Evolutionary conservation across 2,888 invertebrate genomes (phyloP).

Genomic region (Dusona sp.): DNA sequence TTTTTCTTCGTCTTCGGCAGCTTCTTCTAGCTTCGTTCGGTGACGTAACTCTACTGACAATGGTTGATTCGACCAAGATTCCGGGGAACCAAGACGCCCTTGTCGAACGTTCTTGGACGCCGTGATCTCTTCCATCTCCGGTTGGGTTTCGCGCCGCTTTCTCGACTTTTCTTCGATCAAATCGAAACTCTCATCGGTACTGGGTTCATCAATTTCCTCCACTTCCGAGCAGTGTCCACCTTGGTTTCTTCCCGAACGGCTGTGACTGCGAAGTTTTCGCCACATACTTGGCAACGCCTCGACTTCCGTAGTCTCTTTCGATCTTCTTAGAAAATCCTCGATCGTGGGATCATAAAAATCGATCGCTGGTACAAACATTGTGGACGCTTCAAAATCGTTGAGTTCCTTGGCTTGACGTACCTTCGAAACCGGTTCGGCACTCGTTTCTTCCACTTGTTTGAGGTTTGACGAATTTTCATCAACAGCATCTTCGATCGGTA

Average conservation of each 20-base stretch:
- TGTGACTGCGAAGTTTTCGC: constrained; percentile 53
- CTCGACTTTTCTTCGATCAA: constrained; percentile 6
- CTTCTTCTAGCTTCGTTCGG: constrained; percentile 72
- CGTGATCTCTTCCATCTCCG: constrained; percentile 78
- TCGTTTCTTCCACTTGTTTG: neutral
- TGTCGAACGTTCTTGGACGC: constrained; percentile 77
- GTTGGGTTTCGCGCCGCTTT: constrained; percentile 68
- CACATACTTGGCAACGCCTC: constrained; percentile 67
- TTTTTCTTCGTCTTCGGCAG: constrained; percentile 66
- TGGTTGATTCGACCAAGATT: constrained; percentile 81
- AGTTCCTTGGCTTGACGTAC: constrained; percentile 53
- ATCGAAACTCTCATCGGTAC: constrained; percentile 1
- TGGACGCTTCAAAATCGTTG: constrained; percentile 63
- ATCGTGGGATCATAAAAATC: constrained; percentile 65
- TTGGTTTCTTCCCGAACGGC: constrained; percentile 53
- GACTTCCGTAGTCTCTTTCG: constrained; percentile 61
- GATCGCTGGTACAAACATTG: constrained; percentile 44
- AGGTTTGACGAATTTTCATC: constrained; percentile 6
- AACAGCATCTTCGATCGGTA: neutral
- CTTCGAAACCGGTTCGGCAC: neutral
- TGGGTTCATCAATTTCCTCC: constrained; percentile 42
- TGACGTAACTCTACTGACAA: constrained; percentile 80
- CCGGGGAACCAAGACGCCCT: constrained; percentile 76
- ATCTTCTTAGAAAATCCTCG: constrained; percentile 55
- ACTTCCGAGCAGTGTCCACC: constrained; percentile 59